Evolutionary conservation across 1,140 invertebrate genomes (phyloP), one percentile per base, ranked within the genome.

Genomic region (Drosophila ananassae): DNA sequence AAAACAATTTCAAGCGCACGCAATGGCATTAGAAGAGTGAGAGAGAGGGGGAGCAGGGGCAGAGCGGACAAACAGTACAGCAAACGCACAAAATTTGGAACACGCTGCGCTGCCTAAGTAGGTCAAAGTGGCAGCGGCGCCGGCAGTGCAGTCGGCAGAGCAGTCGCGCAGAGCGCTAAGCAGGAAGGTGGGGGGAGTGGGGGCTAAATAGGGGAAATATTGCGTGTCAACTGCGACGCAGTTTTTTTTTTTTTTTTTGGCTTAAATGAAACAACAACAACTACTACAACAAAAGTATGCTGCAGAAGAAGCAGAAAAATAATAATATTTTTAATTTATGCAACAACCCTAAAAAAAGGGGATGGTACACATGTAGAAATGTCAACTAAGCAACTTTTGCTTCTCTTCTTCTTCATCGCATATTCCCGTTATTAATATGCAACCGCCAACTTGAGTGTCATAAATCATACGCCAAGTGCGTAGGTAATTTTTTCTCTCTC

Each of bases 81-180:
- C 25, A 28, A 77, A 74, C 78, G 75, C 74, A 79, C 79, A 87
- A 79, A 83, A 87, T 87, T 87, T 89, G 83, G 83, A 87, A 87
- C 83, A 80, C 74, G 74, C 81, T 85, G 81, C 74, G 83, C 79
- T 73, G 44, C 60, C 60, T 83, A 87, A 87, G 79, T 87, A 87
- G 83, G 83, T 87, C 83, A 87, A 79, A 83, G 83, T 89, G 62
- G 83, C 82, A 89, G 79, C 82, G 52, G 46, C 64, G 68, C 59
- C 60, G 48, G 63, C 81, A 71, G 79, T 59, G 72, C 64, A 68
- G 58, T 48, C 39, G 46, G 25, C 63, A 17, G 17, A 17, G 17
- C 7, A 28, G 39, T 37, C 32, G 24, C 0, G 47, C 37, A 17
- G 41, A 52, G 50, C 34, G 39, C n/a, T n/a, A n/a, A 68, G 54